Evolutionary conservation across 1,140 invertebrate genomes (phyloP).

Genomic region (Aporrectodea caliginosa): DNA sequence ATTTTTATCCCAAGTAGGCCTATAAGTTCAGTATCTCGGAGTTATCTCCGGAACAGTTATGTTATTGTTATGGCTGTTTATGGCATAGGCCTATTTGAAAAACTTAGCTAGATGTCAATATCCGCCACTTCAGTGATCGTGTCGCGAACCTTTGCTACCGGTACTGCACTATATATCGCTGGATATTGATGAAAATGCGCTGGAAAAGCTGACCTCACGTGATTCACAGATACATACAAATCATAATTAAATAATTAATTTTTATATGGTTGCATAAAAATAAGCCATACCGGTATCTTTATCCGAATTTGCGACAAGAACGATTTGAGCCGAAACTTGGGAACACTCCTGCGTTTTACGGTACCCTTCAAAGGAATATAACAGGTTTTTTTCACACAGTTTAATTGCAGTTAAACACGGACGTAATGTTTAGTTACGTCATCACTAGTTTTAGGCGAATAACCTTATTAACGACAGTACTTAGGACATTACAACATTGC

Average conservation of each 20-base stretch:
- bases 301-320: background rate
- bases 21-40: background rate
- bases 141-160: too few relatives aligned
- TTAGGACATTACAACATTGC: background rate
- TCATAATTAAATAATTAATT: background rate
- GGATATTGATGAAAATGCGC: background rate
- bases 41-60: too few relatives aligned
- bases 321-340: background rate
- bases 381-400: background rate
- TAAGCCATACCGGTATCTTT: background rate
- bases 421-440: too few relatives aligned
- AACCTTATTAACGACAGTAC: background rate
- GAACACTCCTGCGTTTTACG: background rate
- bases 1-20: background rate
- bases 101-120: background rate
- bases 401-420: too few relatives aligned
- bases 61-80: too few relatives aligned
- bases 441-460: too few relatives aligned
- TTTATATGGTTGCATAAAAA: background rate
- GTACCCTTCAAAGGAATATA: background rate
- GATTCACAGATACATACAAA: too few relatives aligned
- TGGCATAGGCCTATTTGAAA: background rate
- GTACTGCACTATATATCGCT: too few relatives aligned
- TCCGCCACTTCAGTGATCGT: background rate
- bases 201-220: too few relatives aligned